Percentiles rank a stretch among this genome's conserved stretches.
Evolutionary conservation across 2,888 invertebrate species (phyloP).

Genomic region (Synanthedon myopaeformis): DNA sequence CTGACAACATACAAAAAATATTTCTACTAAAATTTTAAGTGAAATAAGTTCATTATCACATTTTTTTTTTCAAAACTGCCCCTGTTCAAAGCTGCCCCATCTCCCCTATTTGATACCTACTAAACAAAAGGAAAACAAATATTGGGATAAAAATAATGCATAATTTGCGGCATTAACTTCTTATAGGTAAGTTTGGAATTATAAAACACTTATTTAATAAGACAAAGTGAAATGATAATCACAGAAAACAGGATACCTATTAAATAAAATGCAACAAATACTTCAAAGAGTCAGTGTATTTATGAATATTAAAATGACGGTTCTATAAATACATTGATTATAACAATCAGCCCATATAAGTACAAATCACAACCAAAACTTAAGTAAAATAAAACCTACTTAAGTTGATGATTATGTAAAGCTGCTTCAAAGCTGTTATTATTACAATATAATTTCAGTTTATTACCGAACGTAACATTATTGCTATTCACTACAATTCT

Average conservation of each 20-base stretch:
- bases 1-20: no score
- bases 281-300: conserved; percentile 14
- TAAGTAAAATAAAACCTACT: conserved; percentile 15
- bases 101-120: no score
- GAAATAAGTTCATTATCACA: no score
- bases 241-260: background rate
- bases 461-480: conserved; percentile 11
- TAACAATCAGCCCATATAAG: conserved; percentile 40
- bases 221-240: no score
- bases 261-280: conserved; percentile 5
- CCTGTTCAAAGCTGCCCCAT: no score
- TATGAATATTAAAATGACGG: conserved; percentile 7
- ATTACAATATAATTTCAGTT: background rate
- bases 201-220: no score
- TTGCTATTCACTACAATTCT: conserved; percentile 26
- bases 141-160: no score
- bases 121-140: no score
- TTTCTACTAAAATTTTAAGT: no score
- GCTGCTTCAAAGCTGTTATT: conserved; percentile 21
- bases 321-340: conserved; percentile 34
- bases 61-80: no score
- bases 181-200: no score
- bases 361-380: conserved; percentile 50
- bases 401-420: conserved; percentile 6
- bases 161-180: no score